Conservation (phyloP, 2,113 vertebrate genomes). For the Neomonachus schauinslandi region DNA sequence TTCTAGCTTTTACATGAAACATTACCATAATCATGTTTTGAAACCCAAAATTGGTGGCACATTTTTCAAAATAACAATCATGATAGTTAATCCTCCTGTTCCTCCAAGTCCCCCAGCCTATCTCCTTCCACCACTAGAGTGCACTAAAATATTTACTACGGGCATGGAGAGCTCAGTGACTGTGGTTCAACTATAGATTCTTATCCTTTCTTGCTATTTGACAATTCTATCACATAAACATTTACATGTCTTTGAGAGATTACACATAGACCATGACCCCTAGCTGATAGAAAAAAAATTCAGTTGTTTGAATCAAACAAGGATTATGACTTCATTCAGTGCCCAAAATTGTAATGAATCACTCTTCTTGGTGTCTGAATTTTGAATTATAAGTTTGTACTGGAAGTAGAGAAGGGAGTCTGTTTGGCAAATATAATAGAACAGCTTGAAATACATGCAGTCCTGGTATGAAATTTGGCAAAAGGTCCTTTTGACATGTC, state of each 20-base stretch:
- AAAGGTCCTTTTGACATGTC: not conserved
- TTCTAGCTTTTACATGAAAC: not conserved
- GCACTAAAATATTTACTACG: slow-evolving; percentile 86
- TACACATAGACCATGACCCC: not conserved
- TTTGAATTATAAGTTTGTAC: slow-evolving; percentile 38
- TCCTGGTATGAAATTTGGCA: slow-evolving; percentile 56
- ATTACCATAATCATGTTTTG: not conserved
- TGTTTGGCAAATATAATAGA: slow-evolving; percentile 50
- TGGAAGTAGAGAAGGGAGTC: slow-evolving; percentile 33
- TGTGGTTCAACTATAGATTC: not conserved
- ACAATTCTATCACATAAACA: slow-evolving; percentile 29
- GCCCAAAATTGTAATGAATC: not conserved
- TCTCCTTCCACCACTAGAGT: slow-evolving; percentile 86
- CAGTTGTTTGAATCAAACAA: not conserved
- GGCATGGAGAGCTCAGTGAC: not conserved
- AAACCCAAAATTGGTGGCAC: not conserved
- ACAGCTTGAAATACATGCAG: slow-evolving; percentile 53
- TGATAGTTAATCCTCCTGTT: not conserved
- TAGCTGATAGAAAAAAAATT: not conserved
- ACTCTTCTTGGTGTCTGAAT: not conserved
- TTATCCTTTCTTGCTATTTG: slow-evolving; percentile 44
- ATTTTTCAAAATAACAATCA: not conserved
- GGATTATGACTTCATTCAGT: not conserved
- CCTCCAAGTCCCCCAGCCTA: not conserved
- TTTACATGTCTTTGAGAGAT: not conserved